A percentile compares a stretch with the other conserved stretches of the same genome.
These are phyloP conservation scores for Syngnathus acus DNA, from an alignment of 2,797 vertebrate genomes.

Conservation along the genomic window DNA sequence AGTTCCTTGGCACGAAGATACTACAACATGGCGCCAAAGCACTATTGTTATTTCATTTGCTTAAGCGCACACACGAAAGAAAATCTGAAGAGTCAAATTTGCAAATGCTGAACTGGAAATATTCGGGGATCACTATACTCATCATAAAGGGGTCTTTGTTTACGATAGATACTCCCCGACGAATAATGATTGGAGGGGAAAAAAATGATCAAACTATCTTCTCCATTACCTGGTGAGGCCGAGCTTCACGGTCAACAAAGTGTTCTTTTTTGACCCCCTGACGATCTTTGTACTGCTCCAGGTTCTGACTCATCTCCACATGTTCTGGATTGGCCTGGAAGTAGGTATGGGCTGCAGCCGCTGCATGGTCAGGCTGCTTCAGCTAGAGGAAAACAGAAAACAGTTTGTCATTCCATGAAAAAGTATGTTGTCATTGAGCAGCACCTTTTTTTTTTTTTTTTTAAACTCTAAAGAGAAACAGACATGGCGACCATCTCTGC, in stretches of 20 bases:
- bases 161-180: neutral
- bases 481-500: neutral
- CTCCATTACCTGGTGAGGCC: slow-evolving; percentile 76
- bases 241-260: slow-evolving; percentile 81
- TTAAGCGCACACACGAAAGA: neutral
- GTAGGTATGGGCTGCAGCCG: slow-evolving; percentile 90
- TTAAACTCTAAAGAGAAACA: neutral
- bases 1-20: neutral
- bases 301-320: slow-evolving; percentile 84
- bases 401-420: neutral
- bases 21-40: neutral
- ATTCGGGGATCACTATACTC: neutral
- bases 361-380: slow-evolving; percentile 83
- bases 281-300: slow-evolving; percentile 80
- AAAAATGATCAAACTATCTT: neutral
- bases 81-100: neutral
- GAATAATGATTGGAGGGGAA: neutral
- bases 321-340: slow-evolving; percentile 97
- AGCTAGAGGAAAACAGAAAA: slow-evolving; percentile 59
- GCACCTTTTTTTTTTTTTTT: neutral
- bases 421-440: neutral
- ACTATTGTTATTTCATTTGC: neutral
- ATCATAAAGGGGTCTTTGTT: neutral
- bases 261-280: slow-evolving; percentile 64
- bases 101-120: neutral